Evolutionary conservation across 1,140 invertebrate genomes (phyloP).

Genomic region (Bombus breviceps): DNA sequence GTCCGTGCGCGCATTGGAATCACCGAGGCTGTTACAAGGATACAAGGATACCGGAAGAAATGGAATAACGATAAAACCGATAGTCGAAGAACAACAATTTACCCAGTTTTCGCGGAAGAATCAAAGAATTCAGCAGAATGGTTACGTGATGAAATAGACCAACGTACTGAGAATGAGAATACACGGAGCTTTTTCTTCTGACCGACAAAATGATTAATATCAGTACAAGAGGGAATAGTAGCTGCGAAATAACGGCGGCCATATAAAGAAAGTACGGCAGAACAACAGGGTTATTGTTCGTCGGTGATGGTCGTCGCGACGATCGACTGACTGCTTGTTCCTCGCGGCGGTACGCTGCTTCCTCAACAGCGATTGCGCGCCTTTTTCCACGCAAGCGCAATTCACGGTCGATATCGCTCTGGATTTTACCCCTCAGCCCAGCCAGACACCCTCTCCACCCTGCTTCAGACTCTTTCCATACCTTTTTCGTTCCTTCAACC

Average conservation of each 20-base stretch:
- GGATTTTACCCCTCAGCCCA: slow-evolving; percentile 43
- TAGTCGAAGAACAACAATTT: not conserved
- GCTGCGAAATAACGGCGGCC: not conserved
- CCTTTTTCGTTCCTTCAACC: slow-evolving; percentile 17
- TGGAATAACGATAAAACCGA: not conserved
- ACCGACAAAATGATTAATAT: not conserved
- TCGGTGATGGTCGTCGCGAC: slow-evolving; percentile 47
- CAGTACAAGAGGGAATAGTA: not conserved
- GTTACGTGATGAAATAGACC: not conserved
- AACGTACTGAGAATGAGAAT: too few relatives aligned
- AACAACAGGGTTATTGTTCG: not conserved
- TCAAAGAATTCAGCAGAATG: not conserved
- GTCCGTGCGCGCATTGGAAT: slow-evolving; percentile 77
- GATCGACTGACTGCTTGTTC: slow-evolving; percentile 66
- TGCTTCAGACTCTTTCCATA: not conserved
- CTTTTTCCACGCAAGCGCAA: slow-evolving; percentile 76
- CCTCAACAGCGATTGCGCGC: slow-evolving; percentile 68
- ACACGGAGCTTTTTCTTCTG: not conserved
- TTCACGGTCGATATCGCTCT: slow-evolving; percentile 74
- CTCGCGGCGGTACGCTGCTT: slow-evolving; percentile 52
- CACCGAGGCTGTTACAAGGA: slow-evolving; percentile 62
- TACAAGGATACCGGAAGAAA: slow-evolving; percentile 50
- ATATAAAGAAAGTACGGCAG: not conserved
- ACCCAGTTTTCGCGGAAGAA: not conserved
- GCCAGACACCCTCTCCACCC: slow-evolving; percentile 8